Percentiles rank a stretch among this genome's conserved stretches.
These are phyloP conservation scores for Delphinapterus leucas DNA, from an alignment of 2,113 vertebrate species.

Conservation along the genomic window DNA sequence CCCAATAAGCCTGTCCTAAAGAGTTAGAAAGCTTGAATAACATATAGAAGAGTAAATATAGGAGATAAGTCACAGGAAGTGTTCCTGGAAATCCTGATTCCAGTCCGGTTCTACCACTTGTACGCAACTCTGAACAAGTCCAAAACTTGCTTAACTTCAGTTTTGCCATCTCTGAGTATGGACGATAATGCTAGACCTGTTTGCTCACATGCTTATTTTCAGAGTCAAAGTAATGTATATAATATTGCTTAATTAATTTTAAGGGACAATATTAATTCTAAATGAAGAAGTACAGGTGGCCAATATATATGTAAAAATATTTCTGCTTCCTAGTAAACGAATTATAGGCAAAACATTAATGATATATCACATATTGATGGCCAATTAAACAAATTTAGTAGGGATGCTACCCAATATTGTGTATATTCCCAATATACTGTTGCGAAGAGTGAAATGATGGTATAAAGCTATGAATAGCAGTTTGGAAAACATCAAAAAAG, in stretches of 20 bases:
- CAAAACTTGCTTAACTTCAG: neutral
- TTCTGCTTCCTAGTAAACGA: neutral
- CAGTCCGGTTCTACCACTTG: neutral
- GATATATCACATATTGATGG: neutral
- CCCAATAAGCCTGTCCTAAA: neutral
- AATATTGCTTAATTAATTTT: neutral
- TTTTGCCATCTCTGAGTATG: neutral
- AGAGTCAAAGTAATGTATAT: neutral
- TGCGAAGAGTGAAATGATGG: neutral
- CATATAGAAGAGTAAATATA: neutral
- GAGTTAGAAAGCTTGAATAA: neutral
- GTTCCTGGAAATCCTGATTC: neutral
- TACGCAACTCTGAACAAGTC: neutral
- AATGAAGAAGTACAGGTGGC: neutral
- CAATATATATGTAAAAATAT: neutral
- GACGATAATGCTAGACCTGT: neutral
- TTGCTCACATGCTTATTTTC: neutral
- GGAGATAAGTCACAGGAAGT: neutral
- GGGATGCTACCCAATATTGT: neutral
- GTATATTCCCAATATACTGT: neutral
- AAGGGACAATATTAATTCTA: neutral
- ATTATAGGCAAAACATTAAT: neutral
- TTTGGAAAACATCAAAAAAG: neutral
- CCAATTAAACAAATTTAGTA: neutral
- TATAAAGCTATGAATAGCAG: neutral